Evolutionary conservation across 1,140 invertebrate species (phyloP).

Genomic region (Catajapyx aquilonaris): DNA sequence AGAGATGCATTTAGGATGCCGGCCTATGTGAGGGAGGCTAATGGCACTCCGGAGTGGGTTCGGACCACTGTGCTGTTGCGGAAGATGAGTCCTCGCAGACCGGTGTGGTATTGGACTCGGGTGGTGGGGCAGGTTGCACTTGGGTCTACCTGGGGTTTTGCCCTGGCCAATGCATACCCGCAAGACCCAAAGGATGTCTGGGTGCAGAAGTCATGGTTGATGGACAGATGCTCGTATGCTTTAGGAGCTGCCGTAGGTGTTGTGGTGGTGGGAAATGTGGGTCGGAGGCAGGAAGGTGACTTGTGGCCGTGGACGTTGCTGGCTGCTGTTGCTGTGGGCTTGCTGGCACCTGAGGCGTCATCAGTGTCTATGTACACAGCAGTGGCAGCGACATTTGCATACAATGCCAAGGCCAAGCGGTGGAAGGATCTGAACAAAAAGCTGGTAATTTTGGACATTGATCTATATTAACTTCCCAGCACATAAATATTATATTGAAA

Average conservation of each 20-base stretch:
- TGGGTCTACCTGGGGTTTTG: neutral
- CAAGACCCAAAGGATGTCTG: neutral
- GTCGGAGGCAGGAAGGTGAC: neutral
- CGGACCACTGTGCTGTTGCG: neutral
- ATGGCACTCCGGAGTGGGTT: slow-evolving; percentile 17
- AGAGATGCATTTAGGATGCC: slow-evolving; percentile 67
- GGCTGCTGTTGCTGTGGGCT: neutral
- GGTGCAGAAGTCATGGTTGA: neutral
- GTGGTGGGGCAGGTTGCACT: neutral
- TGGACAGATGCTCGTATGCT: neutral
- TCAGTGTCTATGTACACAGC: neutral
- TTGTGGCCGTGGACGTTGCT: neutral
- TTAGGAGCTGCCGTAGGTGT: neutral
- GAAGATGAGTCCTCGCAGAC: neutral
- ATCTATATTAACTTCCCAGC: too few species aligned
- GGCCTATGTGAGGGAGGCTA: slow-evolving; percentile 67
- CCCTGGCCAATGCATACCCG: neutral
- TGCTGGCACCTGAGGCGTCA: neutral
- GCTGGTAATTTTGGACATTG: too few species aligned
- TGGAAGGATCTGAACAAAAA: too few species aligned
- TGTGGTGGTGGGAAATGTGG: neutral
- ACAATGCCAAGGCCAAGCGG: too few species aligned
- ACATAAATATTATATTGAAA: too few species aligned
- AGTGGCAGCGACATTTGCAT: too few species aligned
- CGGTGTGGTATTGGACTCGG: neutral